Conservation (phyloP, 2,888 invertebrate species). For the Rotaria sp. region DNA sequence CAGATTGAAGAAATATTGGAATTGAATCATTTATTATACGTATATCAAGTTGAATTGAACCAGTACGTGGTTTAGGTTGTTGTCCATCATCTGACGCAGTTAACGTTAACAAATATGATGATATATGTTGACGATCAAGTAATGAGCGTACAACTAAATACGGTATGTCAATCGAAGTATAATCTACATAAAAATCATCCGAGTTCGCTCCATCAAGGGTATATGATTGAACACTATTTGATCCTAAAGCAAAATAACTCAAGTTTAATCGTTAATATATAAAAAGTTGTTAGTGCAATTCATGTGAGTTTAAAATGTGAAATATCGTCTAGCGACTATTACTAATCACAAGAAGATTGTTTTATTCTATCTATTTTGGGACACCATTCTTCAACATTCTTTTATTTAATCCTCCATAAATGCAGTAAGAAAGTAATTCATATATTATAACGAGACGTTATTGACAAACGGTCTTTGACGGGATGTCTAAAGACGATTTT, state of each 20-base stretch:
- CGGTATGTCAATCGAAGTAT: neutral
- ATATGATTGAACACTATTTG: constrained; percentile 13
- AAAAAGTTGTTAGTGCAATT: too few species aligned
- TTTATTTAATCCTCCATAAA: too few species aligned
- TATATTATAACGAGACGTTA: too few species aligned
- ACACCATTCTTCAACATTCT: too few species aligned
- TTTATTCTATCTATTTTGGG: too few species aligned
- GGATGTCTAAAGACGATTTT: too few species aligned
- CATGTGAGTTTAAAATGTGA: neutral
- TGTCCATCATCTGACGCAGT: neutral
- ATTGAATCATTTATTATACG: neutral
- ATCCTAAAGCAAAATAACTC: neutral
- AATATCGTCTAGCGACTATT: too few species aligned
- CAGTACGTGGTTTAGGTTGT: neutral
- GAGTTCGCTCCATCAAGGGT: neutral
- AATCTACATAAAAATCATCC: neutral
- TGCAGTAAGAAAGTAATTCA: too few species aligned
- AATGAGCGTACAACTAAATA: neutral
- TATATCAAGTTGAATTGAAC: neutral
- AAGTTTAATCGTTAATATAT: neutral
- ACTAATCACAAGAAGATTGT: too few species aligned
- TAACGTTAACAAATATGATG: neutral
- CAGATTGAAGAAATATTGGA: neutral
- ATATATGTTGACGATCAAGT: neutral
- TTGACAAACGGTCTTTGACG: too few species aligned